These are phyloP conservation scores for Epinephelus coioides DNA, from an alignment of 2,797 vertebrate species.

Conservation along the genomic window DNA sequence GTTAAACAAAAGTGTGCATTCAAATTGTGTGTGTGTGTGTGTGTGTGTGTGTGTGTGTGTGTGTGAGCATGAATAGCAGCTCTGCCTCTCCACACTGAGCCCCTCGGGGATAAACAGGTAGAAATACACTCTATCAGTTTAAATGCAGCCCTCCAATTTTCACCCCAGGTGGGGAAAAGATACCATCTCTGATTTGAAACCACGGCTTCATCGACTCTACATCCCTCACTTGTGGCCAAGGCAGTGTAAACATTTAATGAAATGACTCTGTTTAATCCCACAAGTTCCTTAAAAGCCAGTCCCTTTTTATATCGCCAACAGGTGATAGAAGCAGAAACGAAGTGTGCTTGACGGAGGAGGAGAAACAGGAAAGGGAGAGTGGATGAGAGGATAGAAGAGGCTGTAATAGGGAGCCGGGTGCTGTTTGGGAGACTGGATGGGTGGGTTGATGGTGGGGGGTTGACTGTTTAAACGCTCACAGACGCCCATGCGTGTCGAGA, in stretches of 20 bases:
- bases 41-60: slow-evolving; percentile 30
- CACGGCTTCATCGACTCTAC: slow-evolving; percentile 31
- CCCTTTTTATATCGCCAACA: slow-evolving; percentile 52
- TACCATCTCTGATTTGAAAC: slow-evolving; percentile 62
- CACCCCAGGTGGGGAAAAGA: slow-evolving; percentile 59
- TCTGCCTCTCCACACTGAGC: slow-evolving; percentile 33
- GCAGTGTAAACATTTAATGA: slow-evolving; percentile 66
- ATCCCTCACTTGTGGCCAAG: slow-evolving; percentile 38
- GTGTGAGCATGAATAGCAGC: slow-evolving; percentile 36
- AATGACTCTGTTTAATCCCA: slow-evolving; percentile 64
- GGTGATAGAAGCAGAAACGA: slow-evolving; percentile 62
- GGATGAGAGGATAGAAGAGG: slow-evolving; percentile 51
- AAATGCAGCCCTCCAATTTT: slow-evolving; percentile 64
- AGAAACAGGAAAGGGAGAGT: slow-evolving; percentile 37
- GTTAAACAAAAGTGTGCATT: neutral
- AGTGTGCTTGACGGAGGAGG: slow-evolving; percentile 44
- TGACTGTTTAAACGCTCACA: slow-evolving; percentile 80
- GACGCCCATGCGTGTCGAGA: slow-evolving; percentile 82
- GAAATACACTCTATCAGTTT: slow-evolving; percentile 67
- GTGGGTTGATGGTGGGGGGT: slow-evolving; percentile 27
- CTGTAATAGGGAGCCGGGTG: slow-evolving; percentile 63
- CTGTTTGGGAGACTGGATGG: slow-evolving; percentile 47
- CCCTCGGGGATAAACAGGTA: slow-evolving; percentile 76
- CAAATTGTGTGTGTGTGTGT: neutral
- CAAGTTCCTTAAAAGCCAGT: slow-evolving; percentile 53